Evolutionary conservation across 2,888 invertebrate species (phyloP).

Genomic region (Heliothis peltigera): DNA sequence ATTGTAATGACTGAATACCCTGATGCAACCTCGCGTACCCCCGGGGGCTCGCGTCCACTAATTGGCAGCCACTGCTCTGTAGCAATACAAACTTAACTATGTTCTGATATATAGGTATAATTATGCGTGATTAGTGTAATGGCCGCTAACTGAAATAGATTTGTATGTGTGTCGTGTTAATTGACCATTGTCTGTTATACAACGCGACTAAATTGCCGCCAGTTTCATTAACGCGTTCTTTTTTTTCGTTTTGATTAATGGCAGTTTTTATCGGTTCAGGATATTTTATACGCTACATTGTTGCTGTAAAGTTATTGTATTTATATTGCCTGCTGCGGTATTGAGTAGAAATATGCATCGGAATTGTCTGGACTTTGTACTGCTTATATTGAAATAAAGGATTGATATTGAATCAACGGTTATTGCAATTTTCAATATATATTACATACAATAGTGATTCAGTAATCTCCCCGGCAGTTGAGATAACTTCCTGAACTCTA

Average conservation of each 20-base stretch:
- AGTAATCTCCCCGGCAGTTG: no score
- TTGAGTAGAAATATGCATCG: not conserved
- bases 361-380: no score
- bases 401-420: no score
- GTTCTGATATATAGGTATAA: constrained; percentile 14
- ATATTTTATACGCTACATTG: not conserved
- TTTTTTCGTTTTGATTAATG: not conserved
- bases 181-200: constrained; percentile 34
- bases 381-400: no score
- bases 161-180: constrained; percentile 30
- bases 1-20: no score
- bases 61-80: no score
- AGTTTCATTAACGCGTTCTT: constrained; percentile 24
- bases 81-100: not conserved
- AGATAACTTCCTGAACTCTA: no score
- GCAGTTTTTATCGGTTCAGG: not conserved
- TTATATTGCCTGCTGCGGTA: not conserved
- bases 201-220: constrained; percentile 14
- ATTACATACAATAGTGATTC: no score
- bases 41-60: no score
- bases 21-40: no score
- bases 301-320: not conserved
- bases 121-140: constrained; percentile 21
- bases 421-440: no score
- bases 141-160: constrained; percentile 21